These are phyloP conservation scores for Andricus curvator DNA, from an alignment of 2,888 invertebrate genomes.

Conservation along the genomic window DNA sequence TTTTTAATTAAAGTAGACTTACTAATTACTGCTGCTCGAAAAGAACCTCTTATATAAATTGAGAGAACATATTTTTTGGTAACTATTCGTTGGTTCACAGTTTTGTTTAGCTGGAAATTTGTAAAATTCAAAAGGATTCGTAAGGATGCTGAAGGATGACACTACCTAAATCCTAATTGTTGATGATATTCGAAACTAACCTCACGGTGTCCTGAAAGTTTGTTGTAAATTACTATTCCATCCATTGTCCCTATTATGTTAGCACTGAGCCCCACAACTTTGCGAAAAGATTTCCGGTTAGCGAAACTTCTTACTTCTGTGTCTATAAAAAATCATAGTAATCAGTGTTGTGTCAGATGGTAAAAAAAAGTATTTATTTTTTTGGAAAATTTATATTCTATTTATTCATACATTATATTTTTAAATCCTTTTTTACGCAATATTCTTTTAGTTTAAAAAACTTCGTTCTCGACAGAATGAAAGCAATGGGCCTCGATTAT, in stretches of 20 bases:
- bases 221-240: conserved; percentile 25
- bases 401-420: too few relatives aligned
- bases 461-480: too few relatives aligned
- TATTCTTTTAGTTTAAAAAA: too few relatives aligned
- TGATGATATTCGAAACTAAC: conserved; percentile 67
- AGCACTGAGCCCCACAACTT: neutral
- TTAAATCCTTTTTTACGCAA: too few relatives aligned
- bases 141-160: neutral
- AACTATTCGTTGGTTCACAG: neutral
- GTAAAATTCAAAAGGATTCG: neutral
- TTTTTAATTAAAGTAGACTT: conserved; percentile 14
- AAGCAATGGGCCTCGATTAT: too few relatives aligned
- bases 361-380: too few relatives aligned
- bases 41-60: neutral
- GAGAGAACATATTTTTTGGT: neutral
- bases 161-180: conserved; percentile 55
- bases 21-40: neutral
- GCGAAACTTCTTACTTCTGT: neutral
- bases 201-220: conserved; percentile 66
- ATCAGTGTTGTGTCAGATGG: too few relatives aligned
- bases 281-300: neutral
- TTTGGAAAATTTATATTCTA: too few relatives aligned
- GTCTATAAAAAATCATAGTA: neutral
- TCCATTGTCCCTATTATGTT: conserved; percentile 23
- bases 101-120: neutral